Percentiles rank a stretch among this genome's conserved stretches.
phyloP scores from a whole-genome alignment of 30 jellyfish, hydroid and myxozoan genomes.

The Hydractinia symbiolongicarpus region DNA sequence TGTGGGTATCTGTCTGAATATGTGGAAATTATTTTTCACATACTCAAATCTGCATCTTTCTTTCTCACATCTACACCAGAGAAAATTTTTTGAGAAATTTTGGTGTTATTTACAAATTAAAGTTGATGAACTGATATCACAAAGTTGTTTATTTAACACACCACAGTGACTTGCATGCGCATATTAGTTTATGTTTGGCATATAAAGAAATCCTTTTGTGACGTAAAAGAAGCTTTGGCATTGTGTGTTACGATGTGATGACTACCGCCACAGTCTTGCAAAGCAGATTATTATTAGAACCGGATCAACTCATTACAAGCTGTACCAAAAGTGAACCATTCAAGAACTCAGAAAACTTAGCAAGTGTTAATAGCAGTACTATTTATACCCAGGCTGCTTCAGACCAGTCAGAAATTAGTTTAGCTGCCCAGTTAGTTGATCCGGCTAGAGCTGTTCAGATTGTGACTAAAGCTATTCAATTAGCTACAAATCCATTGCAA shows the following conservation, averaged over 20 bases:
- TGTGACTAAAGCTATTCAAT: slow-evolving; percentile 9
- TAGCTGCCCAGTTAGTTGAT: slow-evolving; percentile 21
- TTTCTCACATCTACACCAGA: no score
- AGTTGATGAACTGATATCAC: no score
- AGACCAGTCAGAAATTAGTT: neutral
- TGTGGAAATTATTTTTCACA: no score
- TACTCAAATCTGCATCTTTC: no score
- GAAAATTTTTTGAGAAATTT: no score
- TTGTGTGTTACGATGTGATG: slow-evolving; percentile 4
- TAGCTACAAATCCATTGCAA: slow-evolving; percentile 9
- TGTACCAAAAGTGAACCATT: neutral
- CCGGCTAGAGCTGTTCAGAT: slow-evolving; percentile 26
- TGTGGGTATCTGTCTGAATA: no score
- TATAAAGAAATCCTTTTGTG: neutral
- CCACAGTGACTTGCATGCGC: no score
- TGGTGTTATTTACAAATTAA: no score
- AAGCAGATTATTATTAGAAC: neutral
- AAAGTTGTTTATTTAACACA: no score
- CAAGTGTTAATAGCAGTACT: no score
- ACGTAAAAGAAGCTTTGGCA: neutral
- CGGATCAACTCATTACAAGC: neutral
- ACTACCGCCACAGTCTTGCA: slow-evolving; percentile 5
- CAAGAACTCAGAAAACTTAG: neutral
- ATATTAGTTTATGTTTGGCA: neutral
- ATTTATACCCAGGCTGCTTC: neutral